Evolutionary conservation across 2,113 vertebrate genomes (phyloP), one percentile per base, ranked within the genome.

Genomic region (Thamnaconus septentrionalis): DNA sequence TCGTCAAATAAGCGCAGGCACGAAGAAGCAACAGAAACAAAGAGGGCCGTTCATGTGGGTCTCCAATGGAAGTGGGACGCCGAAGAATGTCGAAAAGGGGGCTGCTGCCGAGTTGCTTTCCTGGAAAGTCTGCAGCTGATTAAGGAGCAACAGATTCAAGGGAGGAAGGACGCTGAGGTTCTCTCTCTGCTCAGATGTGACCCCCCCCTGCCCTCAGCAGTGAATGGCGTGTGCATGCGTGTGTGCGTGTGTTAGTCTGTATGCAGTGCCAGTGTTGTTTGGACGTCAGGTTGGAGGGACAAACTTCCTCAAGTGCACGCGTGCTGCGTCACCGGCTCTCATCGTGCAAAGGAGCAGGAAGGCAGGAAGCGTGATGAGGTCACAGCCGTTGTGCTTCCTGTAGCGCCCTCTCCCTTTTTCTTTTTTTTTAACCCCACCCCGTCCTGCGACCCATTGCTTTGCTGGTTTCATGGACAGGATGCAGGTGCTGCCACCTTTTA

Each of bases 341-440:
- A 54, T 54, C 39, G 39, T 6, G 10, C 0, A 4, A 57, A 76
- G 59, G 69, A 76, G 59, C 42, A 70, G 67, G 64, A 80, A 68
- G 60, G 45, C 49, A 67, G 72, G 72, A 79, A 80, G 63, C 18
- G 4, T 1, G 1, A 3, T 78, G 74, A 82, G 70, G 70, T 84
- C 74, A 85, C 18, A 75, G 86, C 82, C 87, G 83, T 65, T 42
- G n/a, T n/a, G 40, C 41, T 84, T 85, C 79, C 81, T 69, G 73
- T 54, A 31, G 45, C 58, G 0, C 64, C 61, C 70, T 69, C 58
- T 68, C 65, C 57, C 44, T 76, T 69, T 65, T 6, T 53, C 5
- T 53, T 31, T 6, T 5, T 5, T 40, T 66, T 56, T 57, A 6
- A 6, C 53, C 18, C 31, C 43, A 49, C 5, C 45, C 57, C 12